Conservation (phyloP, 64 coral and sea anemone species). For the Cladopsammia gracilis region DNA sequence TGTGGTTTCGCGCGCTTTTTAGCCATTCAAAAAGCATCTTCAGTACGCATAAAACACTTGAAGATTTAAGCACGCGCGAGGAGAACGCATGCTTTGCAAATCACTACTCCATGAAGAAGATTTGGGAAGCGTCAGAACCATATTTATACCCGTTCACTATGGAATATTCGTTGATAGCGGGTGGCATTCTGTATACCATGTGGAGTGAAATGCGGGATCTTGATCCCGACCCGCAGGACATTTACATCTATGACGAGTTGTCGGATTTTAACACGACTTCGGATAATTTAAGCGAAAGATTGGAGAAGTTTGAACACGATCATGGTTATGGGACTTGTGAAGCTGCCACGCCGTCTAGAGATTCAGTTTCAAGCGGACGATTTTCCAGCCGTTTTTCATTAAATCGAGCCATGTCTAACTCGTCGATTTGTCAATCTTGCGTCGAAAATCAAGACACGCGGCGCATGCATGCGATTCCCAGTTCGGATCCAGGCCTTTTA, state of each 20-base stretch:
- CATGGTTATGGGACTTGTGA: conserved; percentile 94
- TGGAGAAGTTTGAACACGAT: conserved; percentile 90
- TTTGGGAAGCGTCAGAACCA: conserved; percentile 93
- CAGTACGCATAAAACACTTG: conserved; percentile 49
- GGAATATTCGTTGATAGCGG: conserved; percentile 93
- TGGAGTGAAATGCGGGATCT: conserved; percentile 97
- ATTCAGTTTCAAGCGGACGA: conserved; percentile 76
- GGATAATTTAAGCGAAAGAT: conserved; percentile 85
- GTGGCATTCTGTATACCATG: conserved; percentile 95
- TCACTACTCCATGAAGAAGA: conserved; percentile 97
- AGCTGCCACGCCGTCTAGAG: conserved; percentile 76
- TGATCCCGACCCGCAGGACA: conserved; percentile 97
- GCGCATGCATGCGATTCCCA: conserved; percentile 79
- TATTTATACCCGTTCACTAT: conserved; percentile 98
- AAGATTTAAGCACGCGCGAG: conserved; percentile 62
- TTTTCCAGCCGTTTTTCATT: conserved; percentile 92
- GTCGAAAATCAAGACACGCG: conserved; percentile 83
- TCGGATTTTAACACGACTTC: conserved; percentile 97
- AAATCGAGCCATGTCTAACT: conserved; percentile 91
- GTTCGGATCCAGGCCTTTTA: conserved; percentile 92
- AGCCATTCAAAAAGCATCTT: conserved; percentile 92
- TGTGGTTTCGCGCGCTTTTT: conserved; percentile 97
- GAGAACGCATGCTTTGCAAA: conserved; percentile 86
- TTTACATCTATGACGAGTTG: conserved; percentile 98
- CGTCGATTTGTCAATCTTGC: conserved; percentile 92